phyloP scores from a whole-genome alignment of 37 sponge, comb jelly and placozoan genomes.

The Agelas oroides region DNA sequence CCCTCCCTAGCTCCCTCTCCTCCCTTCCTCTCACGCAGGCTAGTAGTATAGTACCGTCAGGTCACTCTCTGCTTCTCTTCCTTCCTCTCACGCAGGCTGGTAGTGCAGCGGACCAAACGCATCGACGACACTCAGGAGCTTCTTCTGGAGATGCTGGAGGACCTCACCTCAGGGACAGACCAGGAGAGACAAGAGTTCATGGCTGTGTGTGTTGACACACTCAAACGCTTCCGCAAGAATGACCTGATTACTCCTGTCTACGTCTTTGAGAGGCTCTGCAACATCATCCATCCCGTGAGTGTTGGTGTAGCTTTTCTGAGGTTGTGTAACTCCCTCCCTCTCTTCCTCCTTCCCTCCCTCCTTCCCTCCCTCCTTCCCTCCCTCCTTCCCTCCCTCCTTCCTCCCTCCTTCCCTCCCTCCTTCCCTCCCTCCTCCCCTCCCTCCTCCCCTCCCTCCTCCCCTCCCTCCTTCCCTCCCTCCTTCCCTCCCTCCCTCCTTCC shows the following conservation, averaged over 20 bases:
- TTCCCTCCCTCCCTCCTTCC: too few relatives aligned
- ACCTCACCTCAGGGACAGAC: conserved; percentile 89
- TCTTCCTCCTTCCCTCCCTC: conserved; percentile 11
- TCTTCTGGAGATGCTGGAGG: conserved; percentile 81
- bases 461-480: too few relatives aligned
- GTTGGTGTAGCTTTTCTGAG: not conserved
- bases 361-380: not conserved
- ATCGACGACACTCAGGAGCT: conserved; percentile 86
- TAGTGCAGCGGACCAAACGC: conserved; percentile 89
- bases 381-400: conserved; percentile 9
- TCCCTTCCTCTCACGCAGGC: too few relatives aligned
- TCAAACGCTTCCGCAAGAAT: conserved; percentile 54
- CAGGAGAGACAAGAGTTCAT: conserved; percentile 86
- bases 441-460: too few relatives aligned
- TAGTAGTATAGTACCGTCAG: too few relatives aligned
- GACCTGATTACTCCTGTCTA: conserved; percentile 90
- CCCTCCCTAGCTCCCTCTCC: too few relatives aligned
- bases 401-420: too few relatives aligned
- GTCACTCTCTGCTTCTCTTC: too few relatives aligned
- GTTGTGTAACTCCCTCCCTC: too few relatives aligned
- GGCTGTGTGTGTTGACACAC: conserved; percentile 83
- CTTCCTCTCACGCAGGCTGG: conserved; percentile 52
- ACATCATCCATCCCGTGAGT: conserved; percentile 81
- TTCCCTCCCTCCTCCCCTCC: too few relatives aligned
- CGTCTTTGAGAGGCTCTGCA: conserved; percentile 89